A percentile compares a stretch with the other conserved stretches of the same genome.
phyloP scores from a whole-genome alignment of 64 coral and sea anemone genomes.

The Catalaphyllia jardinei region DNA sequence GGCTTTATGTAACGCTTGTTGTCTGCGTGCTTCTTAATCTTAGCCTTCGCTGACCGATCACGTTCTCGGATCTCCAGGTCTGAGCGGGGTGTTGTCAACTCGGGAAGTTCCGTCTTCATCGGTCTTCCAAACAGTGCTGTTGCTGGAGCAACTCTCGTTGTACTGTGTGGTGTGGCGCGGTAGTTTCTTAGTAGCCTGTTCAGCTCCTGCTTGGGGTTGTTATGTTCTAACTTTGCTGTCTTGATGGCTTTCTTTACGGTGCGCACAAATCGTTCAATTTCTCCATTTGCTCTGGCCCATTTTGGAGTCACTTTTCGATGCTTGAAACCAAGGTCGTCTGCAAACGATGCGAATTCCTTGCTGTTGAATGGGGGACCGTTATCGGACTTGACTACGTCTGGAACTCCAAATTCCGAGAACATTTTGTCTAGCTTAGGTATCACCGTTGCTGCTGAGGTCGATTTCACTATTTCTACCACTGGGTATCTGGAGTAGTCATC shows the following conservation, averaged over 20 bases:
- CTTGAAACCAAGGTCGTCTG: slow-evolving; percentile 6
- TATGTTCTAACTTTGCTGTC: slow-evolving; percentile 19
- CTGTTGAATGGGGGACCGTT: neutral
- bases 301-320: too few relatives aligned
- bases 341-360: slow-evolving; percentile 6
- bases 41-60: slow-evolving; percentile 32
- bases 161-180: slow-evolving; percentile 32
- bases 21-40: slow-evolving; percentile 57
- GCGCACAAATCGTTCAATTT: too few relatives aligned
- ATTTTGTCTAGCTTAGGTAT: slow-evolving; percentile 7
- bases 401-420: slow-evolving; percentile 10
- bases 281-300: too few relatives aligned
- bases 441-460: neutral
- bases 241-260: slow-evolving; percentile 10
- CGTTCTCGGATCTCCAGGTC: slow-evolving; percentile 1
- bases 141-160: slow-evolving; percentile 35
- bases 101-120: slow-evolving; percentile 24
- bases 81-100: neutral
- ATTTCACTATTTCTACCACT: neutral
- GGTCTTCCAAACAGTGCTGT: slow-evolving; percentile 47
- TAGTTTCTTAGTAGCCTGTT: slow-evolving; percentile 51
- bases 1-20: slow-evolving; percentile 26
- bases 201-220: slow-evolving; percentile 28
- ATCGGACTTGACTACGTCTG: too few relatives aligned
- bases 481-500: neutral